Base-by-base conservation (phyloP, 2,113 vertebrate species). In the Chaetops frenatus region DNA sequence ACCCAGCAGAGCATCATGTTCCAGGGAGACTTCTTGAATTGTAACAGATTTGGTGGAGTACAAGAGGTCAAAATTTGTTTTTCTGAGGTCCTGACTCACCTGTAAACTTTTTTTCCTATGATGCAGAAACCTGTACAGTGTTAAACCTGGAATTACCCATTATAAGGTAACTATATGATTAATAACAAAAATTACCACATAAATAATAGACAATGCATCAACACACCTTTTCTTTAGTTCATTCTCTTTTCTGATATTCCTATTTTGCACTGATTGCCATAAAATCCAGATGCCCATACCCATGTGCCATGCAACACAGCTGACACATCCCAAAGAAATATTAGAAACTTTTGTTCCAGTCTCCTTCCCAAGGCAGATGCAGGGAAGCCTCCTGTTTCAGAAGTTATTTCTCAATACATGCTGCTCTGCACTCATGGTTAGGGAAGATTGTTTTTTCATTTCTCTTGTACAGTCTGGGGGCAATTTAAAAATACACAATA, bases 1-100 rank as follows among this genome's bases (percentile, higher is more conserved):
- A 33, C 7, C 17, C 62, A 81, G 11, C 42, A 47, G 33, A n/a
- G 2, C 0, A 2, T 35, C 6, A 2, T 5, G 8, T 60, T 60
- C 38, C 35, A 51, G 14, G 22, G 10, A 54, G 19, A 28, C 8
- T 67, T 62, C 23, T 38, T 25, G 27, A 70, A 40, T 38, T 71
- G 6, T 7, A 56, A 27, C 4, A 48, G 5, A 53, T 31, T 69
- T 82, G 15, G 35, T 45, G 21, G 5, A 35, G 9, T 31, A 45
- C 16, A 40, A 40, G 17, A 50, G 2, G 27, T 48, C 40, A 83
- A 35, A 74, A n/a, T 40, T 25, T 64, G 21, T 15, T 3, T 78
- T 36, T 54, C 22, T 5, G 2, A 36, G 11, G 8, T 66, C 27
- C 19, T 64, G 67, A 44, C 17, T 80, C 44, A 67, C 15, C 27